phyloP scores from a whole-genome alignment of 2,888 invertebrate species.

The Drosophila kanekoi region DNA sequence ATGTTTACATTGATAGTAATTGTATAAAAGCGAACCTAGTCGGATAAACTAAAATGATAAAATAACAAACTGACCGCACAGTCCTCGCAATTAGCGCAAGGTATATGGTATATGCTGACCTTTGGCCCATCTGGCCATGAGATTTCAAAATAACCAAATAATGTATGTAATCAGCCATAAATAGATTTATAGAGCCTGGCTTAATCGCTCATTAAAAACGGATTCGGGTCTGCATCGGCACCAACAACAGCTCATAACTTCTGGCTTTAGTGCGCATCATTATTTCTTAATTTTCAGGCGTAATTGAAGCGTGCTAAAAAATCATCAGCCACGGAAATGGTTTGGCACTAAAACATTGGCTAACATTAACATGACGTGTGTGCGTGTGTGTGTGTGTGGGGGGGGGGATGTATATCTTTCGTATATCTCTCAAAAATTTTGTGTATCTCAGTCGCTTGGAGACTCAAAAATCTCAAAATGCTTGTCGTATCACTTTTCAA shows the following conservation, averaged over 20 bases:
- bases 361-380: conserved; percentile 20
- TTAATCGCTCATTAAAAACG: conserved; percentile 61
- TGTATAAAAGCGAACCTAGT: no score
- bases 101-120: conserved; percentile 15
- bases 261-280: conserved; percentile 45
- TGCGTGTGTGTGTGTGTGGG: background rate
- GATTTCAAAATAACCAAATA: conserved; percentile 14
- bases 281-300: conserved; percentile 57
- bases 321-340: conserved; percentile 59
- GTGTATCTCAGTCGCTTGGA: conserved; percentile 4
- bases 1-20: no score
- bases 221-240: conserved; percentile 20
- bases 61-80: no score
- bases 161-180: conserved; percentile 43
- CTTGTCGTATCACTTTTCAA: conserved; percentile 40
- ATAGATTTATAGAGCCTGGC: conserved; percentile 46
- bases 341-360: conserved; percentile 37
- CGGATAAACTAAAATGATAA: no score
- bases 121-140: conserved; percentile 20
- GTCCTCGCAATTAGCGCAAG: no score
- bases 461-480: conserved; percentile 1
- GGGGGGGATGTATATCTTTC: background rate
- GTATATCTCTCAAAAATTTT: background rate
- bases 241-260: conserved; percentile 37
- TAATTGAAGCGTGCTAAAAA: conserved; percentile 75